These are phyloP conservation scores for Mercenaria mercenaria DNA, from an alignment of 1,140 invertebrate species.

Conservation along the genomic window DNA sequence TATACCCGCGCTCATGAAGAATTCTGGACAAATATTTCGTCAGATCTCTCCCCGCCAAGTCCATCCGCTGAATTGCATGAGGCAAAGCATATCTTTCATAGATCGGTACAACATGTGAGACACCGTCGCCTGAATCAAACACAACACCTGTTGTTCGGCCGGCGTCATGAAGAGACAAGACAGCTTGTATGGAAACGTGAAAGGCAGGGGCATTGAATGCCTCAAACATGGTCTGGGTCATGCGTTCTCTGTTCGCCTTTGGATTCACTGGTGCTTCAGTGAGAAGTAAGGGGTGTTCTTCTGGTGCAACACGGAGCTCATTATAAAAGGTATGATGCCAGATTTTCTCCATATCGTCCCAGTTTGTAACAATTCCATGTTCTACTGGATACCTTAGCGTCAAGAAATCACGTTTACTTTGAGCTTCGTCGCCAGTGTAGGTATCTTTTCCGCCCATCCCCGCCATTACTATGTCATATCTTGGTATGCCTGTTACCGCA, in stretches of 20 bases:
- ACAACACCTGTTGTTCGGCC: constrained; percentile 87
- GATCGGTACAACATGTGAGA: constrained; percentile 95
- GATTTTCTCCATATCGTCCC: constrained; percentile 17
- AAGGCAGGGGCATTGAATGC: constrained; percentile 55
- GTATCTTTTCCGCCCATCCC: constrained; percentile 74
- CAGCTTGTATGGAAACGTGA: constrained; percentile 59
- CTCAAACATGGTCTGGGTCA: constrained; percentile 58
- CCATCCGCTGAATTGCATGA: constrained; percentile 94
- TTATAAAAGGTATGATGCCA: background rate
- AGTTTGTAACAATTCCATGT: constrained; percentile 87
- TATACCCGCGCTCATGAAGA: constrained; percentile 98
- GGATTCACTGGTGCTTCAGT: constrained; percentile 83
- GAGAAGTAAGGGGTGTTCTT: constrained; percentile 83
- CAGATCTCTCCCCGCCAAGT: constrained; percentile 96
- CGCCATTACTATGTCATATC: constrained; percentile 87
- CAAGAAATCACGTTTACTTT: constrained; percentile 90
- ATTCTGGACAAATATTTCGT: constrained; percentile 98
- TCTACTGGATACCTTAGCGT: constrained; percentile 87
- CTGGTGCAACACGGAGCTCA: constrained; percentile 45
- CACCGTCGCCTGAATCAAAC: constrained; percentile 94
- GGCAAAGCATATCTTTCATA: constrained; percentile 92
- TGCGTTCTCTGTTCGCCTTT: constrained; percentile 88
- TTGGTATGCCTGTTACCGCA: constrained; percentile 93
- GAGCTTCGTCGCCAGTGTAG: constrained; percentile 86
- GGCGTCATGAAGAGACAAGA: constrained; percentile 45